Conservation (phyloP, 2,113 vertebrate species). For the Anser brachyrhynchus region DNA sequence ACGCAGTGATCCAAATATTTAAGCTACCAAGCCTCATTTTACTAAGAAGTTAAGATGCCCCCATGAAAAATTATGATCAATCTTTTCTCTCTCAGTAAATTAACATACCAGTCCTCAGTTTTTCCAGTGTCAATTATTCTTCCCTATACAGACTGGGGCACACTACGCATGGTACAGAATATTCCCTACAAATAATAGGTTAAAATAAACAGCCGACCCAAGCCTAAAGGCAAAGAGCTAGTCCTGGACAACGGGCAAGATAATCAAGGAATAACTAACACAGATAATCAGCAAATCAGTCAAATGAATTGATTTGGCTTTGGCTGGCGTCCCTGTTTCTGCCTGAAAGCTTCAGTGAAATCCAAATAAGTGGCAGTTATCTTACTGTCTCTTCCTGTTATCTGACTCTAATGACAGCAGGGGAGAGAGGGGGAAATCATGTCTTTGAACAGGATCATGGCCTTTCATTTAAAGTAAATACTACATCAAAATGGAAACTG, state of each 20-base stretch:
- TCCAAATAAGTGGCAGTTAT: slow-evolving; percentile 69
- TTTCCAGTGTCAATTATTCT: background rate
- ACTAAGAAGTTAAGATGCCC: background rate
- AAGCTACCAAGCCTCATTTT: background rate
- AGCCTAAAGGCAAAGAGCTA: slow-evolving; percentile 18
- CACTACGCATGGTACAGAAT: background rate
- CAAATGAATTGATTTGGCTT: slow-evolving; percentile 80
- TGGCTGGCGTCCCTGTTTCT: slow-evolving; percentile 72
- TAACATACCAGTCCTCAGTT: background rate
- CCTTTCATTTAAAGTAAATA: slow-evolving; percentile 58
- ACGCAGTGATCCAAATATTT: background rate
- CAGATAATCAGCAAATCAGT: slow-evolving; percentile 80
- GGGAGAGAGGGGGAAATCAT: slow-evolving; percentile 28
- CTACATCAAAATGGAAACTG: slow-evolving; percentile 28
- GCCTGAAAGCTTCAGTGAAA: slow-evolving; percentile 61
- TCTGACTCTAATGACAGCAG: slow-evolving; percentile 61
- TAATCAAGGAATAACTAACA: slow-evolving; percentile 75
- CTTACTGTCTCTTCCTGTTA: slow-evolving; percentile 66
- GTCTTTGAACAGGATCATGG: slow-evolving; percentile 55
- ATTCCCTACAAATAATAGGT: background rate
- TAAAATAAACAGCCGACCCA: slow-evolving; percentile 12
- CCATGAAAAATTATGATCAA: background rate
- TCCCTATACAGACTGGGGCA: background rate
- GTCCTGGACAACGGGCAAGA: slow-evolving; percentile 50
- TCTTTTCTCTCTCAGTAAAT: background rate